A percentile compares a stretch with the other conserved stretches of the same genome.
These are phyloP conservation scores for Lanius ludovicianus DNA, from an alignment of 2,113 vertebrate genomes.

Conservation along the genomic window DNA sequence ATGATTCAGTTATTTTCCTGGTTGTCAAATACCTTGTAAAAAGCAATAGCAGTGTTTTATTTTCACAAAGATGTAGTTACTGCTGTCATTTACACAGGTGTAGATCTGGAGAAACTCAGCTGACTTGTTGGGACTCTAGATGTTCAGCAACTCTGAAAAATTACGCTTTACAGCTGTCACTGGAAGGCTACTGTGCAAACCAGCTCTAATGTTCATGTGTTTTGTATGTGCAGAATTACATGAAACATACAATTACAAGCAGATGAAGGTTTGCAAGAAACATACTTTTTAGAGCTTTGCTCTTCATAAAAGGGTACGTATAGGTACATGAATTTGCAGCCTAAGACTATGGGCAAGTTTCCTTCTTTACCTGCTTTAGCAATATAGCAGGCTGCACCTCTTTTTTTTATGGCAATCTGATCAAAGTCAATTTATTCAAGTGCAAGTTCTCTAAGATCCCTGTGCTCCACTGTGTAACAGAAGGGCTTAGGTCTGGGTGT, in stretches of 20 bases:
- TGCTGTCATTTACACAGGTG: neutral
- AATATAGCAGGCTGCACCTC: neutral
- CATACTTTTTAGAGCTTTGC: neutral
- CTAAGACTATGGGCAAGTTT: neutral
- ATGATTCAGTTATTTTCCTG: neutral
- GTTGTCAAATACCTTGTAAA: neutral
- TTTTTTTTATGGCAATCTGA: slow-evolving; percentile 31
- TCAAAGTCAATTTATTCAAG: slow-evolving; percentile 58
- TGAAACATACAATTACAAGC: neutral
- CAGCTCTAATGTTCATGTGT: neutral
- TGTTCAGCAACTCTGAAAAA: neutral
- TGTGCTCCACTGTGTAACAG: neutral
- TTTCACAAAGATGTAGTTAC: neutral
- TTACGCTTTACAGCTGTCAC: neutral
- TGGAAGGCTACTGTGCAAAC: neutral
- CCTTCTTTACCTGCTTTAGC: slow-evolving; percentile 3
- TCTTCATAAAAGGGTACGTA: neutral
- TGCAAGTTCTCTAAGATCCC: neutral
- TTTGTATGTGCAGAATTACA: neutral
- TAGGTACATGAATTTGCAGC: neutral
- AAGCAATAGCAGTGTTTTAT: neutral
- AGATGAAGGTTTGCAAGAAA: neutral
- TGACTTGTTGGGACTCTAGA: neutral
- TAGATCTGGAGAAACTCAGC: neutral
- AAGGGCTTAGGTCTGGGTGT: slow-evolving; percentile 60